These are phyloP conservation scores for Planococcus citri DNA, from an alignment of 1,140 invertebrate genomes.

Conservation along the genomic window DNA sequence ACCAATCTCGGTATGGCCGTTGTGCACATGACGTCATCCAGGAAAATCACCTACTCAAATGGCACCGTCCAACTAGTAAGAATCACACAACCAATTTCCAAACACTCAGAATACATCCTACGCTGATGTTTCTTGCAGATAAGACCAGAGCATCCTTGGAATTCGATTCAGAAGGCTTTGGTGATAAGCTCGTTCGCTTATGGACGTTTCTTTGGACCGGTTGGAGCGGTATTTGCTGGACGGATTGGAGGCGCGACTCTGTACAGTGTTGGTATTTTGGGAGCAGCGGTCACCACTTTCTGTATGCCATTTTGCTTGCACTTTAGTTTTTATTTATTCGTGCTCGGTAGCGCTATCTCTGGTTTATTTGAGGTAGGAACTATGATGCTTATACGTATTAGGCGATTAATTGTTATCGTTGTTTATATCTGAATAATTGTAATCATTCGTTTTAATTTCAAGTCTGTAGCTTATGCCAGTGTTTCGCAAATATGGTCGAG, in stretches of 20 bases:
- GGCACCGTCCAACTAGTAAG: background rate
- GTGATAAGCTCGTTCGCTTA: conserved; percentile 43
- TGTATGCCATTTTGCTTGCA: conserved; percentile 27
- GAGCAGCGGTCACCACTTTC: conserved; percentile 34
- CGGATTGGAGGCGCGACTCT: conserved; percentile 34
- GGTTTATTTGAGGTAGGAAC: conserved; percentile 42
- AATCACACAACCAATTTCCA: no score
- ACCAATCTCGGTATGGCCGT: background rate
- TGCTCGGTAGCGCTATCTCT: conserved; percentile 38
- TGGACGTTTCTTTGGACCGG: conserved; percentile 40
- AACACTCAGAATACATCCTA: background rate
- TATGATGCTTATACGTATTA: background rate
- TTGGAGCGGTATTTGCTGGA: conserved; percentile 34
- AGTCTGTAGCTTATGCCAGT: background rate
- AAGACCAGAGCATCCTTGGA: conserved; percentile 38
- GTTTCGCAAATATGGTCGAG: conserved; percentile 7
- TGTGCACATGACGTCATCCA: background rate
- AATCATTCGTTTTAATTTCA: background rate
- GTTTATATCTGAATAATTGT: background rate
- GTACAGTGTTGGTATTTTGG: conserved; percentile 31
- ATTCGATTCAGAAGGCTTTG: conserved; percentile 36
- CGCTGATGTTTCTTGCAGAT: conserved; percentile 29
- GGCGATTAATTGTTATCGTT: background rate
- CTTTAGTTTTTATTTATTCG: conserved; percentile 31
- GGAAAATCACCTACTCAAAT: background rate